These are phyloP conservation scores for Gryllus bimaculatus DNA, from an alignment of 1,140 invertebrate genomes.

Conservation along the genomic window DNA sequence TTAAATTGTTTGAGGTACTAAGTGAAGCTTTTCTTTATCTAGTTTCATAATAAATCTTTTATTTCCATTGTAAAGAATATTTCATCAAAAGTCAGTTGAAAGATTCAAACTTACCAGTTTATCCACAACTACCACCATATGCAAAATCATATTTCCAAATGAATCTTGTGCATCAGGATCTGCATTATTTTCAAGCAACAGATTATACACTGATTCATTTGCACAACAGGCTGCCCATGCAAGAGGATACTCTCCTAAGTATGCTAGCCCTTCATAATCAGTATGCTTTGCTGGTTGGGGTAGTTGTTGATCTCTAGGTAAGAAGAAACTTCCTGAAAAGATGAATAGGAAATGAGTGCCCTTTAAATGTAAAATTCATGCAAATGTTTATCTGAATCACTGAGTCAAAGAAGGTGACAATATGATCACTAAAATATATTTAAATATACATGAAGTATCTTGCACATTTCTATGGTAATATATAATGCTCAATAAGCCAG, in stretches of 20 bases:
- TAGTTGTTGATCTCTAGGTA: slow-evolving; percentile 82
- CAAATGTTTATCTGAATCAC: neutral
- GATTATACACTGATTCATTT: slow-evolving; percentile 95
- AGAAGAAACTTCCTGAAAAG: slow-evolving; percentile 69
- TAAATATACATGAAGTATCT: no score
- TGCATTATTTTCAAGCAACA: slow-evolving; percentile 80
- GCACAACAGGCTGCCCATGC: slow-evolving; percentile 95
- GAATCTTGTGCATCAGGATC: slow-evolving; percentile 87
- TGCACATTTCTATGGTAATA: no score
- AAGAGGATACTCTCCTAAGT: slow-evolving; percentile 91
- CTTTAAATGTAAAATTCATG: neutral
- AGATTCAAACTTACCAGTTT: slow-evolving; percentile 63
- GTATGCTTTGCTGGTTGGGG: slow-evolving; percentile 62
- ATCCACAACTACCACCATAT: slow-evolving; percentile 96
- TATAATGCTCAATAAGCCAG: no score
- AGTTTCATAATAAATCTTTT: no score
- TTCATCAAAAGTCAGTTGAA: neutral
- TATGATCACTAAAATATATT: neutral
- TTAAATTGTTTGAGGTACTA: no score
- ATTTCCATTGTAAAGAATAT: no score
- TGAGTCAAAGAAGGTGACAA: neutral
- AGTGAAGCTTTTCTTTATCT: no score
- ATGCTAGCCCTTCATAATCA: slow-evolving; percentile 91
- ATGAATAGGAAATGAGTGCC: neutral
- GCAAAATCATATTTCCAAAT: slow-evolving; percentile 92